Evolutionary conservation across 2,888 invertebrate species (phyloP).

Genomic region (Hypercompe scribonia): DNA sequence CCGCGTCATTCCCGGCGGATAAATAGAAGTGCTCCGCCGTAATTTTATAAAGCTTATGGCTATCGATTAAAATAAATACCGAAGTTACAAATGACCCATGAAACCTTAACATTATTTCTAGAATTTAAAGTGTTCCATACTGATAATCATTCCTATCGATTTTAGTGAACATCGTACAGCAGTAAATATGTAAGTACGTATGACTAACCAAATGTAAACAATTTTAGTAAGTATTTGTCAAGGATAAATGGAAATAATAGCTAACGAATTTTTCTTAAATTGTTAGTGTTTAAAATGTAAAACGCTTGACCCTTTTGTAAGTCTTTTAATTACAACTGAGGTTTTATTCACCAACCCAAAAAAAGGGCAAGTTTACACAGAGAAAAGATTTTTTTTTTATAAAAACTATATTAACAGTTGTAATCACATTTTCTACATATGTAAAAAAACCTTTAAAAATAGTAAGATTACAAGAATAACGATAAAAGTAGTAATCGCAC

Average conservation of each 20-base stretch:
- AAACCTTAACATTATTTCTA: background rate
- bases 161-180: background rate
- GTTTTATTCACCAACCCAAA: background rate
- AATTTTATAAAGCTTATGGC: constrained; percentile 29
- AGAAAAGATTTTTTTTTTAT: background rate
- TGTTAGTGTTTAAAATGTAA: no score
- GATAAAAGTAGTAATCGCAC: no score
- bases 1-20: constrained; percentile 66
- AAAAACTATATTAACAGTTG: background rate
- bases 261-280: background rate
- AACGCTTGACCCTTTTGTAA: background rate
- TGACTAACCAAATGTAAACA: background rate
- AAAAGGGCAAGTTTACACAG: background rate
- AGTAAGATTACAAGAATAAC: no score
- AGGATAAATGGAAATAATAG: background rate
- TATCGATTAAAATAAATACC: constrained; percentile 24
- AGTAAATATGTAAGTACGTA: background rate
- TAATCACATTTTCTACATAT: background rate
- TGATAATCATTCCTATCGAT: background rate
- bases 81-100: constrained; percentile 18
- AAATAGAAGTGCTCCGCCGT: constrained; percentile 61
- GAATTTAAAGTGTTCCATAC: background rate
- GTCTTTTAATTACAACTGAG: background rate
- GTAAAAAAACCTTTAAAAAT: background rate
- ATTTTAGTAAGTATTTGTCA: background rate